phyloP scores from a whole-genome alignment of 2,888 invertebrate genomes.

The Napeogenes sylphis region DNA sequence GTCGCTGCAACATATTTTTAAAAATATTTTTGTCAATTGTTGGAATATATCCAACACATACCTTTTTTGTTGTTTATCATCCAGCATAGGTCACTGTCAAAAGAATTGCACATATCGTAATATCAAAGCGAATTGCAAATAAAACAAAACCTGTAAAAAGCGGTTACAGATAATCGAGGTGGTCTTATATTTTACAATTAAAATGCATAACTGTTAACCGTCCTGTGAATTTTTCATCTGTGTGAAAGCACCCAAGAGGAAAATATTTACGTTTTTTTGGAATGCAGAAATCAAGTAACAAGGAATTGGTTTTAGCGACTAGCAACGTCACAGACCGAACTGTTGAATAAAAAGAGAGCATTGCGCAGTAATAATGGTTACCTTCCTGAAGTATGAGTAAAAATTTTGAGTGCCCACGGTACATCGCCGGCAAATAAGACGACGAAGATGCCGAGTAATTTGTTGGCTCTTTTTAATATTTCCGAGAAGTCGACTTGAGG shows the following conservation, averaged over 20 bases:
- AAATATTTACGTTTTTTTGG: slow-evolving; percentile 77
- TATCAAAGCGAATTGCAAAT: slow-evolving; percentile 31
- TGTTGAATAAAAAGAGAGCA: slow-evolving; percentile 68
- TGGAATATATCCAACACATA: slow-evolving; percentile 39
- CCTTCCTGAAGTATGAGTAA: slow-evolving; percentile 58
- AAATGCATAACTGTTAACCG: slow-evolving; percentile 57
- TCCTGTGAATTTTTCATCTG: slow-evolving; percentile 64
- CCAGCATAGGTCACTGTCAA: slow-evolving; percentile 40
- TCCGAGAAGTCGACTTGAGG: slow-evolving; percentile 9
- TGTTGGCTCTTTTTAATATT: slow-evolving; percentile 30
- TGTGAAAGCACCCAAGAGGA: slow-evolving; percentile 69
- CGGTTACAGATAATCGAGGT: slow-evolving; percentile 21
- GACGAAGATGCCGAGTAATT: slow-evolving; percentile 40
- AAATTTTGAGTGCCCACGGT: slow-evolving; percentile 44
- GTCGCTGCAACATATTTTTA: slow-evolving; percentile 35
- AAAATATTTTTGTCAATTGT: slow-evolving; percentile 39
- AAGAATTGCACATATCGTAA: slow-evolving; percentile 36
- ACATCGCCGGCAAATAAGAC: slow-evolving; percentile 36
- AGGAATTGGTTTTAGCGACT: slow-evolving; percentile 75
- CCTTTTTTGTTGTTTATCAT: slow-evolving; percentile 40
- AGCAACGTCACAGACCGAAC: slow-evolving; percentile 60
- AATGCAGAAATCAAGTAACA: slow-evolving; percentile 77
- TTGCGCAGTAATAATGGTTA: slow-evolving; percentile 62
- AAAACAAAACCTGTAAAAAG: slow-evolving; percentile 28
- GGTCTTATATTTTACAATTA: slow-evolving; percentile 45